Conservation (phyloP, 2,113 vertebrate species). For the Leucosticte australis region DNA sequence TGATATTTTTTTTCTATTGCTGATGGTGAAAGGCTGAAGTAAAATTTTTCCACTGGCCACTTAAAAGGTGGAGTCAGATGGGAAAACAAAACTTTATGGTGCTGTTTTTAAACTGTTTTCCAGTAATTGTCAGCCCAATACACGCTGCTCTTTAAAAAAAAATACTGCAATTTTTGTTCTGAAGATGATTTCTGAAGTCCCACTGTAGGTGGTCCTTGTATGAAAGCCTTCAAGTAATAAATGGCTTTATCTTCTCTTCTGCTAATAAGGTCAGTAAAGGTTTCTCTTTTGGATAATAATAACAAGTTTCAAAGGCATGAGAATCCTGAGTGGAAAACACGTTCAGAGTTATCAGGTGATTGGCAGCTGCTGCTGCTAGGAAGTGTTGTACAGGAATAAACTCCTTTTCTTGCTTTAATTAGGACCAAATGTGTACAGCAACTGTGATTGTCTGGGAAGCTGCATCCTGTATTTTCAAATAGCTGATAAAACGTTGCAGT, state of each 20-base stretch:
- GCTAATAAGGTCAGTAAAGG: neutral
- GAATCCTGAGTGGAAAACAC: neutral
- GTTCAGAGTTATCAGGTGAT: neutral
- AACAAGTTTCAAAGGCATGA: neutral
- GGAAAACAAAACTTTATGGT: neutral
- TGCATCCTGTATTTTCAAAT: neutral
- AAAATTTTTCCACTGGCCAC: neutral
- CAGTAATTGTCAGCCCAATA: neutral
- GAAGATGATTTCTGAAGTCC: neutral
- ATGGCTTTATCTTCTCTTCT: neutral
- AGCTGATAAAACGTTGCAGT: neutral
- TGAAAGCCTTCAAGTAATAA: neutral
- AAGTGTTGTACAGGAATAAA: neutral
- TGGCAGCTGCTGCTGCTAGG: neutral
- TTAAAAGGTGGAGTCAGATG: neutral
- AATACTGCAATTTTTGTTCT: neutral
- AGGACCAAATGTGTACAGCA: neutral
- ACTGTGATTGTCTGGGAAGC: neutral
- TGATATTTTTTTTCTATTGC: neutral
- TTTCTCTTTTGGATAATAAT: neutral
- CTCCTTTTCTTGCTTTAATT: slow-evolving; percentile 8
- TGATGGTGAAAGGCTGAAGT: neutral
- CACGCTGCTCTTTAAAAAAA: neutral
- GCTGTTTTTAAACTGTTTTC: neutral
- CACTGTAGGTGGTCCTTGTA: neutral